These are phyloP conservation scores for Cygnus atratus DNA, from an alignment of 2,113 vertebrate genomes.

Conservation along the genomic window DNA sequence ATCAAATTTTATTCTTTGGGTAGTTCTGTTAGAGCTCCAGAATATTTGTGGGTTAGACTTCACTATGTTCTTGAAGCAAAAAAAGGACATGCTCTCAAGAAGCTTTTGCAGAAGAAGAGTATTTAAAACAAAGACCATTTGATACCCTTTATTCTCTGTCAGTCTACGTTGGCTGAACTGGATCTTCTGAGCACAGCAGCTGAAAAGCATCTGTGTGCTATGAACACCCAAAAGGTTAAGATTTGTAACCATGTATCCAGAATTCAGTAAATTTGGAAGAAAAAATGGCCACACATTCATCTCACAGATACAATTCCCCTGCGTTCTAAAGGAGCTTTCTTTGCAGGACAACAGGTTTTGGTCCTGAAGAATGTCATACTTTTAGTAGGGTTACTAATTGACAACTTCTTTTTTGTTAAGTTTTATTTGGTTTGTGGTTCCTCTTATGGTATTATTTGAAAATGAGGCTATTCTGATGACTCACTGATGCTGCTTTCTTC, in stretches of 20 bases:
- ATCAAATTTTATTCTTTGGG: background rate
- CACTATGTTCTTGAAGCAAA: background rate
- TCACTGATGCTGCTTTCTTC: conserved; percentile 33
- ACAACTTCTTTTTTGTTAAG: background rate
- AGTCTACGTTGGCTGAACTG: background rate
- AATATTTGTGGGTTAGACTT: background rate
- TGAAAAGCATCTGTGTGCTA: background rate
- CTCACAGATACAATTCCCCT: background rate
- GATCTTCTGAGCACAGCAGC: background rate
- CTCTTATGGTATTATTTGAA: background rate
- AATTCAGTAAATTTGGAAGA: background rate
- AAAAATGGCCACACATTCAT: background rate
- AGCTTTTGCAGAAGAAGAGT: background rate
- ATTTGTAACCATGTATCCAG: background rate
- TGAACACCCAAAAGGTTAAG: background rate
- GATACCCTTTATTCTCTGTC: background rate
- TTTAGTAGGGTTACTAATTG: background rate
- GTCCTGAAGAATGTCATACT: background rate
- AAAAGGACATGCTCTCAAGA: background rate
- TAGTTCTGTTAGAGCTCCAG: background rate
- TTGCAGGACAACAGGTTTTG: background rate
- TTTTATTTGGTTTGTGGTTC: background rate
- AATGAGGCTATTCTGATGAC: background rate
- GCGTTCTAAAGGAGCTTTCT: background rate
- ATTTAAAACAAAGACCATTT: background rate